Percentiles rank a stretch among this genome's conserved stretches.
Evolutionary conservation across 1,140 invertebrate species (phyloP).

Genomic region (Panulirus ornatus): DNA sequence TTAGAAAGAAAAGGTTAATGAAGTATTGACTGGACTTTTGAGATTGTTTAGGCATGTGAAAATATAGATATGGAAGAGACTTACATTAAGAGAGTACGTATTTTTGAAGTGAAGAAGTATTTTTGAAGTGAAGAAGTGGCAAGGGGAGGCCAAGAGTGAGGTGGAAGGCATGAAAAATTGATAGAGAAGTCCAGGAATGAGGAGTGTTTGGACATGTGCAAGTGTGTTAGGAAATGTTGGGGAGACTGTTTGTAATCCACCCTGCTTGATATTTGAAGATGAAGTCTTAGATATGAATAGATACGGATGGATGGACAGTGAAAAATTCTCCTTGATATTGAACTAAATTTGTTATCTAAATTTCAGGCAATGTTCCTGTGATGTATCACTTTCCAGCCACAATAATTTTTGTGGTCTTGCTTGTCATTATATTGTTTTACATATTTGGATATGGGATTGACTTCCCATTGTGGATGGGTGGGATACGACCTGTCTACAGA

Average conservation of each 20-base stretch:
- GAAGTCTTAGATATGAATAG: too few relatives aligned
- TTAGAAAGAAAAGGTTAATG: too few relatives aligned
- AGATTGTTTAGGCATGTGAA: too few relatives aligned
- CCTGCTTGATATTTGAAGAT: background rate
- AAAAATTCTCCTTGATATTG: background rate
- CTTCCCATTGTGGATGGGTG: slow-evolving; percentile 62
- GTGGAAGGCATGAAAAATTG: too few relatives aligned
- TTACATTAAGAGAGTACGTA: too few relatives aligned
- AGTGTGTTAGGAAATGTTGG: background rate
- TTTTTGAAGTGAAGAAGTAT: too few relatives aligned
- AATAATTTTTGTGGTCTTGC: slow-evolving; percentile 47
- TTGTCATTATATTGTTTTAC: slow-evolving; percentile 55
- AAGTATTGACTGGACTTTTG: too few relatives aligned
- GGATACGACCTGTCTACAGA: slow-evolving; percentile 32
- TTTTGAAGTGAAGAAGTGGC: too few relatives aligned
- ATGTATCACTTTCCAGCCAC: slow-evolving; percentile 60
- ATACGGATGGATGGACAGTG: too few relatives aligned
- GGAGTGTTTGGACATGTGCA: background rate
- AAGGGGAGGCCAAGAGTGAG: too few relatives aligned
- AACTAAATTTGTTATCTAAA: background rate
- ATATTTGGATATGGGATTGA: slow-evolving; percentile 57
- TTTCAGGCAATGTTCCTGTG: slow-evolving; percentile 46
- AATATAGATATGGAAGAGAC: too few relatives aligned
- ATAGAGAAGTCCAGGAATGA: background rate
- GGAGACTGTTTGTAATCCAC: background rate